Base-by-base conservation (phyloP, 53 echinoderm and acorn worm species). In the Hippasteria phrygiana region DNA sequence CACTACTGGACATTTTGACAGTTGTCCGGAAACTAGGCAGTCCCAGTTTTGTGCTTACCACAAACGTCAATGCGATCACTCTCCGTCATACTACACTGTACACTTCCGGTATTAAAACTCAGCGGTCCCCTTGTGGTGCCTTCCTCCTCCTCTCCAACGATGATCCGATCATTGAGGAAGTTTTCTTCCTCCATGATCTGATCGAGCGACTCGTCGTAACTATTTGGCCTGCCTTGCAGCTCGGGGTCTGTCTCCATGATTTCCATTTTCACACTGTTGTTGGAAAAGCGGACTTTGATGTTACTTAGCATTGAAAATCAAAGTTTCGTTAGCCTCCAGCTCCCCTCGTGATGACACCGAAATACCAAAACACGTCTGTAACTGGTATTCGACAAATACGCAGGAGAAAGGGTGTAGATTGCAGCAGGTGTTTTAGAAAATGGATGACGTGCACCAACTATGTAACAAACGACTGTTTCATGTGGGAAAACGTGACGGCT, bases 231-330 rank as follows among this genome's bases (percentile, higher is more conserved):
- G 39, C 89, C 89, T 53, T 31, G 55, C 40, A 89, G 71, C 53
- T 79, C 55, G 32, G 89, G 89, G 27, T 89, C 78, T 18, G 89
- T 89, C 54, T 79, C 80, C 89, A 89, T 70, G 51, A 80, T 80
- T 55, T 89, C 89, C 89, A 89, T 89, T 62, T 75, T 88, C 18
- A 88, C 74, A 34, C 13, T 56, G 35, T 85, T 71, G 64, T 70
- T 26, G 22, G 85, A 85, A 85, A 50, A 85, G 51, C 51, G 85
- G 38, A 85, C 85, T 85, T 85, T 85, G 48, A 85, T 71, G 5
- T n/a, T 34, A 31, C 22, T 70, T 17, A 8, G 71, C 85, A 85
- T 85, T 29, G 85, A 85, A 10, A 37, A 67, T 3, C 5, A 65
- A 67, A 33, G 34, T 67, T 67, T 12, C 36, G 17, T 67, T 59